phyloP scores from a whole-genome alignment of 2,888 invertebrate genomes.

The Drosophila nigritarsus region DNA sequence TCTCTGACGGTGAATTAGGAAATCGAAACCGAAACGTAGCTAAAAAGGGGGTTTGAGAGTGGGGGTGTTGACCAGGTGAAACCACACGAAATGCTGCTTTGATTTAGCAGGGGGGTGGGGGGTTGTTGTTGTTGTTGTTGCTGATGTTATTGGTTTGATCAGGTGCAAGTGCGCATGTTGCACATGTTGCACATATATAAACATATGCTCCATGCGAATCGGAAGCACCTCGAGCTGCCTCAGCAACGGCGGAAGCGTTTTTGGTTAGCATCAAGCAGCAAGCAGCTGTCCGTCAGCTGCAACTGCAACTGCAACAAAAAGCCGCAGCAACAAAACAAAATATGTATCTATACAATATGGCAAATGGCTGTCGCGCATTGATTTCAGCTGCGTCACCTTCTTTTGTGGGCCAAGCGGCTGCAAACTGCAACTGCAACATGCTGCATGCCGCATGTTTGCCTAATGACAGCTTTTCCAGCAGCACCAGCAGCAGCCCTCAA shows the following conservation, averaged over 20 bases:
- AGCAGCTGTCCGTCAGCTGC: slow-evolving; percentile 50
- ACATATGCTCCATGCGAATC: slow-evolving; percentile 33
- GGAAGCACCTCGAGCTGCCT: slow-evolving; percentile 52
- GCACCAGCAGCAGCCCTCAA: slow-evolving; percentile 35
- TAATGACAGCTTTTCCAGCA: slow-evolving; percentile 60
- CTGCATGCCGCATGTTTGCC: slow-evolving; percentile 53
- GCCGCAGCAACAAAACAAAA: slow-evolving; percentile 20
- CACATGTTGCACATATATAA: slow-evolving; percentile 18
- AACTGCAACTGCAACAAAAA: slow-evolving; percentile 7
- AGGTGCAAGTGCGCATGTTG: slow-evolving; percentile 68
- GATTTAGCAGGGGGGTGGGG: slow-evolving; percentile 6
- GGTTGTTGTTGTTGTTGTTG: not conserved
- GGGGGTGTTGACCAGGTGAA: slow-evolving; percentile 30
- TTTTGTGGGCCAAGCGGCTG: slow-evolving; percentile 55
- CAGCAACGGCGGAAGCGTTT: slow-evolving; percentile 73
- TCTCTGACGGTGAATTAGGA: slow-evolving; percentile 70
- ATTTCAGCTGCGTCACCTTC: slow-evolving; percentile 77
- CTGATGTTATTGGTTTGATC: slow-evolving; percentile 36
- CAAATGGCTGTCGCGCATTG: slow-evolving; percentile 66
- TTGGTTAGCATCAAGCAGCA: slow-evolving; percentile 17
- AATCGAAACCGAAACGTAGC: slow-evolving; percentile 72
- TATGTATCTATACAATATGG: slow-evolving; percentile 2
- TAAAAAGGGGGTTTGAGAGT: slow-evolving; percentile 5
- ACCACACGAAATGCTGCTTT: slow-evolving; percentile 36
- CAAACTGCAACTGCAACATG: slow-evolving; percentile 29